Evolutionary conservation across 1,140 invertebrate species (phyloP), one percentile per base, ranked within the genome.

Genomic region (Drosophila kanapiae): DNA sequence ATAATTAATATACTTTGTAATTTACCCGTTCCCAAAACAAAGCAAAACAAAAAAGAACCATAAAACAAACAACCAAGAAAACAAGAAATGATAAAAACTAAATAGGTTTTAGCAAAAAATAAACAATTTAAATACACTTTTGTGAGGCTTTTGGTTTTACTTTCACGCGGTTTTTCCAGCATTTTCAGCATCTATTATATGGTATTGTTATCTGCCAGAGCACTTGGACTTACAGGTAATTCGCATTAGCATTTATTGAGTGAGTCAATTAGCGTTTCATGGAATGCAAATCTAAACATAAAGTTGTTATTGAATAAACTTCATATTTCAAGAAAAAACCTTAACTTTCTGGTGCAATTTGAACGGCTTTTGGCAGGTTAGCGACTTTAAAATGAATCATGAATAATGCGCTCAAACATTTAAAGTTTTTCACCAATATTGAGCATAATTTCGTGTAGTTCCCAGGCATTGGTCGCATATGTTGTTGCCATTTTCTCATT

Each of bases 51-150:
- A 18, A 57, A 27, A 9, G 11, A 42, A 65, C 37, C 40, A 18
- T 16, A 37, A 47, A 31, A 61, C 49, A 74, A 64, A 61, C 42
- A 18, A 65, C 45, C 51, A 59, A 65, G 51, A 62, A 56, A 72
- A 74, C 31, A 31, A 65, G 72, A 75, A 70, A 75, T 64, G 60
- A 76, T 70, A 51, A 48, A 51, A 81, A 62, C 72, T 67, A 75
- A 79, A 75, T 75, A 74, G 58, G 57, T 84, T 72, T 77, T 85
- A 84, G 72, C 65, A 63, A 83, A 84, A 59, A 77, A 58, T 76
- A 72, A 65, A 74, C 53, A 68, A 77, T 68, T 80, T 56, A 75
- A 83, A 64, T 47, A 71, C 43, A 70, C 2, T 31, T 29, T 14
- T 33, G 7, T 38, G 11, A 9, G 9, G 9, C n/a, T 35, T 42